A percentile compares a stretch with the other conserved stretches of the same genome.
These are phyloP conservation scores for Paracanthobrama guichenoti DNA, from an alignment of 2,113 vertebrate species.

Conservation along the genomic window DNA sequence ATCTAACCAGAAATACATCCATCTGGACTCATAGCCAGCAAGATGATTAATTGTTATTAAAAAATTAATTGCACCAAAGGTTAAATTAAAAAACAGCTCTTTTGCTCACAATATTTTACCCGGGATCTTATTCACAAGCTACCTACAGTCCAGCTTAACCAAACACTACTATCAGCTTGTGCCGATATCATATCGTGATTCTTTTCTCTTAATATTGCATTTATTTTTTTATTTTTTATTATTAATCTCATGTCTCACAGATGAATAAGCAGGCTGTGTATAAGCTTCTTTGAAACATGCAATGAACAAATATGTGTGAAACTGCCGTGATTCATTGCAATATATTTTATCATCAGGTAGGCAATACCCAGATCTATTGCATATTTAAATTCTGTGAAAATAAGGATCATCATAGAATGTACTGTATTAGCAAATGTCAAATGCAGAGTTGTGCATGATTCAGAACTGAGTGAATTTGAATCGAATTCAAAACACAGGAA, in stretches of 20 bases:
- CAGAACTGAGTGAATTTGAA: neutral
- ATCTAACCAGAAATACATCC: constrained; percentile 13
- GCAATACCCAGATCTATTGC: neutral
- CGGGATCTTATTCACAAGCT: too few relatives aligned
- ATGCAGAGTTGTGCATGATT: neutral
- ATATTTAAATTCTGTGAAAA: neutral
- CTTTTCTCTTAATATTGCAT: neutral
- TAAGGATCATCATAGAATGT: neutral
- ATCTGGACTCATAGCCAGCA: neutral
- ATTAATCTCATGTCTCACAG: neutral
- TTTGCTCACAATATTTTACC: too few relatives aligned
- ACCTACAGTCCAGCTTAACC: too few relatives aligned
- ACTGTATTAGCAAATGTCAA: neutral
- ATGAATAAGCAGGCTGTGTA: neutral
- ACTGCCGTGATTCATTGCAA: neutral
- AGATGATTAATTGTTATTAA: constrained; percentile 9
- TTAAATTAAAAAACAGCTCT: too few relatives aligned
- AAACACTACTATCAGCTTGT: too few relatives aligned
- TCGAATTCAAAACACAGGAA: neutral
- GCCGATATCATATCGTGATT: neutral
- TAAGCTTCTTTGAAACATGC: neutral
- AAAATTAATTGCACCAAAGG: neutral
- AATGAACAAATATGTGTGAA: too few relatives aligned
- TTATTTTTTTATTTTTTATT: neutral
- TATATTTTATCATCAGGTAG: neutral